Base-by-base conservation (phyloP, 2,113 vertebrate genomes). In the Callospermophilus lateralis region DNA sequence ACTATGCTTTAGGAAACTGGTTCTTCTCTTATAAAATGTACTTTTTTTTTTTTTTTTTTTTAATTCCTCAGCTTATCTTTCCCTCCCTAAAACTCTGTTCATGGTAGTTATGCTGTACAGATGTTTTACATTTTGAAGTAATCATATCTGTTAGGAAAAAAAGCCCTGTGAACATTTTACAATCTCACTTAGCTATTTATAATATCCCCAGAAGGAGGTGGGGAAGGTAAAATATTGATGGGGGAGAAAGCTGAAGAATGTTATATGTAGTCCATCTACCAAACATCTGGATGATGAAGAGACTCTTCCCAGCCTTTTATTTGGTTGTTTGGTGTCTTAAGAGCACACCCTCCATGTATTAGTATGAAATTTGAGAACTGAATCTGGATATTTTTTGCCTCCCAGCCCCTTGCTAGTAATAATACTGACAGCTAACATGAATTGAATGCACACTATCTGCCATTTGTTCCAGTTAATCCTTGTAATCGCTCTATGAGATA, bases 71-170 rank as follows among this genome's bases (percentile, higher is more conserved):
- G 32, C 1, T 83, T 88, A 32, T 77, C 53, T 16, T 72, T 68
- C 58, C 16, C 4, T 0, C 12, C 15, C 10, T 8, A 39, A 30
- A 89, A 84, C 7, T 45, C 26, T 86, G 9, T 85, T 81, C 17
- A 20, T 55, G 48, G 10, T 83, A 51, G 26, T 90, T 76, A 4
- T 12, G 12, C 80, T 94, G 15, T 67, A 76, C 30, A 85, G 76
- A 84, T 95, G 94, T 93, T 95, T 92, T 83, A 73, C 15, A 80
- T 90, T 91, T 95, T 95, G n/a, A 81, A 91, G 73, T 78, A 81
- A 72, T 74, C 22, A 1, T 61, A 83, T 83, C 73, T 94, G 32
- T 80, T 30, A 63, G 68, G 77, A 30, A 68, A 74, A 74, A 74
- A 84, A 84, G 51, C 58, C 65, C 67, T 63, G 39, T 90, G 53